Evolutionary conservation across 2,797 vertebrate genomes (phyloP).

Genomic region (Eleutherodactylus coqui): DNA sequence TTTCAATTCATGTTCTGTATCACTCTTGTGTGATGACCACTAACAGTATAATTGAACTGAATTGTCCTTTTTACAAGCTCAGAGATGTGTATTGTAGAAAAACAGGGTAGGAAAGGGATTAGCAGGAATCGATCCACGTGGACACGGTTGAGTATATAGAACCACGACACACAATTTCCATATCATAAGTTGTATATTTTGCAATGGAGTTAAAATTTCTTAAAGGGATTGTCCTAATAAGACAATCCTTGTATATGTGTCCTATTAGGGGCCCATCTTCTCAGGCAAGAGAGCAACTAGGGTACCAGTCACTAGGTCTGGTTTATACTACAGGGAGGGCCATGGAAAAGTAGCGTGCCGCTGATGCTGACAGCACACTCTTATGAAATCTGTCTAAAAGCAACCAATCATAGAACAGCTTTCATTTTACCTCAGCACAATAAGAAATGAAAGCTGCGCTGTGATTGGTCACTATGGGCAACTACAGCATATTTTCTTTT

Average conservation of each 20-base stretch:
- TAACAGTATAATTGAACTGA: constrained; percentile 63
- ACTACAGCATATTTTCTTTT: no score
- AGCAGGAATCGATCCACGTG: constrained; percentile 41
- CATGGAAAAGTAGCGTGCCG: no score
- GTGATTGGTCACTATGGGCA: no score
- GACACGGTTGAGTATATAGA: constrained; percentile 34
- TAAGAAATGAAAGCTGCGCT: no score
- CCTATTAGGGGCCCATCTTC: background rate
- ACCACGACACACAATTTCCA: constrained; percentile 3
- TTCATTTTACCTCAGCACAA: no score
- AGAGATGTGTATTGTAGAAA: constrained; percentile 51
- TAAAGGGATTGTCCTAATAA: background rate
- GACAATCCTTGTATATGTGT: background rate
- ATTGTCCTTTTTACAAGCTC: constrained; percentile 61
- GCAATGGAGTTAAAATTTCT: background rate
- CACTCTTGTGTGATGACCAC: constrained; percentile 54
- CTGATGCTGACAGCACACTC: no score
- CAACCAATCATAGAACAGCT: no score
- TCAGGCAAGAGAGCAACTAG: background rate
- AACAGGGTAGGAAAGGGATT: constrained; percentile 47
- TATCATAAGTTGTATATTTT: background rate
- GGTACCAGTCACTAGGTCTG: background rate
- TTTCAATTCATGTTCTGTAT: constrained; percentile 65
- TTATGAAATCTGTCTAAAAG: no score
- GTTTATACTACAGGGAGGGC: no score